Evolutionary conservation across 37 sponge, comb jelly and placozoan genomes (phyloP).

Genomic region (Oopsacas minuta): DNA sequence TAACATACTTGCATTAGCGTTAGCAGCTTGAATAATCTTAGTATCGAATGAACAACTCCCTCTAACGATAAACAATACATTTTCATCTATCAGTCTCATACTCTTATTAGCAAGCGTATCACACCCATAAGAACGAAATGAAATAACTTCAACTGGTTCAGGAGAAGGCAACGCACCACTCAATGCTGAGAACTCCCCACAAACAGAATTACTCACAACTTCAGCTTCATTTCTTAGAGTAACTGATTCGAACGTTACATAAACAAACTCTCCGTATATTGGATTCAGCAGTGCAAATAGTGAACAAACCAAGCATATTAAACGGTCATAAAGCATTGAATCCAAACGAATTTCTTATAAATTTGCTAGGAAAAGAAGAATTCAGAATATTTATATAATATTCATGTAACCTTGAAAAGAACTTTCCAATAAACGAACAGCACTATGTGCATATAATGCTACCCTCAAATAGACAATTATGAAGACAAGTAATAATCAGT

Average conservation of each 20-base stretch:
- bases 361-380: no score
- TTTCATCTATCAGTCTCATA: not conserved
- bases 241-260: not conserved
- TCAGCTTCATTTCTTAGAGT: not conserved
- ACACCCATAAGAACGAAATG: not conserved
- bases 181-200: not conserved
- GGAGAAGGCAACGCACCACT: not conserved
- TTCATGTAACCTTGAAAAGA: no score
- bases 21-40: not conserved
- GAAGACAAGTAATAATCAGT: no score
- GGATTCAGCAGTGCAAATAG: not conserved
- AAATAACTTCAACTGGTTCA: not conserved
- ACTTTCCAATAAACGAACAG: no score
- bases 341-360: no score
- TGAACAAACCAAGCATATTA: no score
- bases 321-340: no score
- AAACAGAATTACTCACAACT: not conserved
- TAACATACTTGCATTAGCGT: not conserved
- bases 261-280: not conserved
- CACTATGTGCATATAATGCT: no score
- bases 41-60: not conserved
- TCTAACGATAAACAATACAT: not conserved
- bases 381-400: no score
- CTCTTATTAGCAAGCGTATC: not conserved
- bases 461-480: no score